Conservation (phyloP, 2,113 vertebrate genomes). For the Copsychus sechellarum region DNA sequence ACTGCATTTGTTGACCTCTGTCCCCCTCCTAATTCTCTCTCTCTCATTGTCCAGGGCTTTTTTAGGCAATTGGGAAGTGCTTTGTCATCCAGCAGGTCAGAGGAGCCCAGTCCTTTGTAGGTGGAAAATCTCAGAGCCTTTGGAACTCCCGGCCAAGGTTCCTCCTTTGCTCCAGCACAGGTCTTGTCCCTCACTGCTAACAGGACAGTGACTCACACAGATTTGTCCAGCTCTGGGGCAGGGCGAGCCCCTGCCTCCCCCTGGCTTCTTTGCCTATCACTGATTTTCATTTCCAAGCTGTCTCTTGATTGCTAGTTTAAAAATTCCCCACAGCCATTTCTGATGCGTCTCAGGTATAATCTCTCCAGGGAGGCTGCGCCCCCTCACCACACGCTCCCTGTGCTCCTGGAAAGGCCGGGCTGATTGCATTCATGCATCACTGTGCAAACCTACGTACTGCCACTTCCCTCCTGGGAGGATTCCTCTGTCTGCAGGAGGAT, state of each 20-base stretch:
- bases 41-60: not conserved
- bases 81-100: not conserved
- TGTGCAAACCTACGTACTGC: not conserved
- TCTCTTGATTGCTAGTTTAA: not conserved
- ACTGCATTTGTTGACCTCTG: fast-evolving
- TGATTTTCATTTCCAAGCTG: not conserved
- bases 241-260: not conserved
- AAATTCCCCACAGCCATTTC: not conserved
- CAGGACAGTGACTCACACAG: not conserved
- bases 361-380: not conserved
- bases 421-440: conserved; percentile 7
- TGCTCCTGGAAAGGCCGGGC: not conserved
- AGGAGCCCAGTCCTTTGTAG: not conserved
- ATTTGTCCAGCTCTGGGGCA: not conserved
- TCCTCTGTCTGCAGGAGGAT: not conserved
- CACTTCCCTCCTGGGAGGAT: not conserved
- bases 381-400: not conserved
- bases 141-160: not conserved
- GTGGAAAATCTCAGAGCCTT: not conserved
- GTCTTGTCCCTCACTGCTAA: not conserved
- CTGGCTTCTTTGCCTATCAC: not conserved
- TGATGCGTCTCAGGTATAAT: not conserved
- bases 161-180: fast-evolving
- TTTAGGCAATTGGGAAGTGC: not conserved
- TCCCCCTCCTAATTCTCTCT: not conserved